Evolutionary conservation across 2,888 invertebrate genomes (phyloP).

Genomic region (Mesochorus sp.): DNA sequence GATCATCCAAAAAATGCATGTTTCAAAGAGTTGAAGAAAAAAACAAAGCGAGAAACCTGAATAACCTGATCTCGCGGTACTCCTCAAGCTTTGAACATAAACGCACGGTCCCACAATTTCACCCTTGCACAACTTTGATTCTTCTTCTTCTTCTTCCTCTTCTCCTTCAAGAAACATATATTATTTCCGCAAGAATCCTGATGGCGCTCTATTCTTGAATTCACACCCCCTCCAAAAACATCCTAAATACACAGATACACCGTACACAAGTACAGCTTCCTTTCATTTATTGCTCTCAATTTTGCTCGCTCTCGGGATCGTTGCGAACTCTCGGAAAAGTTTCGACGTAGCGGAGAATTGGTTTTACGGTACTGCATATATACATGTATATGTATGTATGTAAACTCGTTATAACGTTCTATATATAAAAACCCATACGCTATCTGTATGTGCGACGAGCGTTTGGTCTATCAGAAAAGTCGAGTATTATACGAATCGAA

Average conservation of each 20-base stretch:
- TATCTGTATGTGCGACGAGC: neutral
- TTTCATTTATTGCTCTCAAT: slow-evolving; percentile 52
- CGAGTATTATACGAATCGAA: neutral
- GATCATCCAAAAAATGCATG: too few relatives aligned
- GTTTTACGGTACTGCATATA: slow-evolving; percentile 36
- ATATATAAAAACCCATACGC: neutral
- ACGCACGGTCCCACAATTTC: slow-evolving; percentile 36
- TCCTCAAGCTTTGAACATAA: too few relatives aligned
- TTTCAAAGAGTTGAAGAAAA: too few relatives aligned
- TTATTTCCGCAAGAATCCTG: slow-evolving; percentile 44
- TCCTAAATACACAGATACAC: slow-evolving; percentile 11
- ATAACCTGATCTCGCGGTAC: neutral
- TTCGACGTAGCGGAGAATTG: slow-evolving; percentile 48
- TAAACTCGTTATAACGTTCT: slow-evolving; percentile 37
- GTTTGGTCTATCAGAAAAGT: neutral
- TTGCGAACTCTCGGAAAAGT: slow-evolving; percentile 46
- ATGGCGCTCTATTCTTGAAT: slow-evolving; percentile 49
- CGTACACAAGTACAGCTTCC: neutral
- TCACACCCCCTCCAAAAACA: slow-evolving; percentile 9
- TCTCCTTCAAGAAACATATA: slow-evolving; percentile 22
- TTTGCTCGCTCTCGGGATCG: slow-evolving; percentile 6
- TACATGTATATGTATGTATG: too few relatives aligned
- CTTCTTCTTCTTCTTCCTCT: slow-evolving; percentile 8
- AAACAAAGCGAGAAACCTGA: too few relatives aligned
- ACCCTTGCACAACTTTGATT: slow-evolving; percentile 21